Conservation (phyloP, 2,113 vertebrate species). For the Corythoichthys haematopterus region DNA sequence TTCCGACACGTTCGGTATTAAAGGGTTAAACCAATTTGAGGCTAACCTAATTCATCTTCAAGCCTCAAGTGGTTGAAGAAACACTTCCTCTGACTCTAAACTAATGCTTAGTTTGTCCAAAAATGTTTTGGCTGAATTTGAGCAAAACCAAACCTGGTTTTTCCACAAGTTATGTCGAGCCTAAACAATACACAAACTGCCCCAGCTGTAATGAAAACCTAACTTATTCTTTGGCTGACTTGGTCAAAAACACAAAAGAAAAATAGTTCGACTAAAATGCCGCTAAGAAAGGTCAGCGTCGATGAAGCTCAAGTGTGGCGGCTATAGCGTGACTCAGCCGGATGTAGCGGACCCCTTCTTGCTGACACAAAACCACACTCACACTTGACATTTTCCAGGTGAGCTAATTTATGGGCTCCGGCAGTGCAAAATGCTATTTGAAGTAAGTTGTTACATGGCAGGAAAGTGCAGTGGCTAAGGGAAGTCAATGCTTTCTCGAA, state of each 20-base stretch:
- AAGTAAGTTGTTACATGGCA: slow-evolving; percentile 22
- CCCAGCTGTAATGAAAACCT: not conserved
- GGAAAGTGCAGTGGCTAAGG: not conserved
- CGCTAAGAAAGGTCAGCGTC: not conserved
- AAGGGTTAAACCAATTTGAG: too few species aligned
- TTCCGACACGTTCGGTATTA: too few species aligned
- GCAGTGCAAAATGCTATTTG: slow-evolving; percentile 30
- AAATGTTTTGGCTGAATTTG: not conserved
- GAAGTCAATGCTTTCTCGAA: not conserved
- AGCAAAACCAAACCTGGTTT: not conserved
- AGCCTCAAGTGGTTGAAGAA: not conserved
- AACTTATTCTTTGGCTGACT: not conserved
- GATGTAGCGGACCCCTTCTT: not conserved
- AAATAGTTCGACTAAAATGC: not conserved
- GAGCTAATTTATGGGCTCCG: slow-evolving; percentile 28
- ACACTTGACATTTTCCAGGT: slow-evolving; percentile 44
- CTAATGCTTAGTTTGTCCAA: not conserved
- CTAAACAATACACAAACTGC: not conserved
- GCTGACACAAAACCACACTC: slow-evolving; percentile 9
- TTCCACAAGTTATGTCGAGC: not conserved
- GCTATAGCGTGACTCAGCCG: not conserved
- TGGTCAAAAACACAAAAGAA: not conserved
- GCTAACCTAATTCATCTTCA: not conserved
- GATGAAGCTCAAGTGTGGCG: not conserved
- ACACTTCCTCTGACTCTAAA: not conserved